A percentile compares a stretch with the other conserved stretches of the same genome.
Conservation (phyloP, 2,797 vertebrate genomes). For the Rousettus madagascariensis region DNA sequence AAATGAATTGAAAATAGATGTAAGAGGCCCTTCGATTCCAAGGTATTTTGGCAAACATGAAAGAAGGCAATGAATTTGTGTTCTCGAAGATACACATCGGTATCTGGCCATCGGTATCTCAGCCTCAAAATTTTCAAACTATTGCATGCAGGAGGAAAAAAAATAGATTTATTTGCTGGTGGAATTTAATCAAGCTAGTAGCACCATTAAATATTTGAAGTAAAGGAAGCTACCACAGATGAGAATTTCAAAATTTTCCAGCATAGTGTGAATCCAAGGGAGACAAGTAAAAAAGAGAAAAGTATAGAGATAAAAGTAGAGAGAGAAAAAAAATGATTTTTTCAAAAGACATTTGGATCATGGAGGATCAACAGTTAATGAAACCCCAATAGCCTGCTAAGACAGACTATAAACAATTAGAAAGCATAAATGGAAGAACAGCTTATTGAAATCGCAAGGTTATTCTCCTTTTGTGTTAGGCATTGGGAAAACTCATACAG, state of each 20-base stretch:
- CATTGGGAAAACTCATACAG: neutral
- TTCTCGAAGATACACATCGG: neutral
- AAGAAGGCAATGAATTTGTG: neutral
- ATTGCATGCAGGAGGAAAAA: neutral
- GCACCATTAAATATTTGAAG: neutral
- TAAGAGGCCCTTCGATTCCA: neutral
- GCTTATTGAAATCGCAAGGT: neutral
- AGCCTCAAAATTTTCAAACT: neutral
- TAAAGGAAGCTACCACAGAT: neutral
- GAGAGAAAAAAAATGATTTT: conserved; percentile 18
- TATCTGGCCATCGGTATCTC: neutral
- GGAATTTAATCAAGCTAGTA: neutral
- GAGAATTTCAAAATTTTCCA: conserved; percentile 3
- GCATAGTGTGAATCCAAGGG: neutral
- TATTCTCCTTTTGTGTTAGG: neutral
- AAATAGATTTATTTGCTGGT: neutral
- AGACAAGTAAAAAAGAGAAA: neutral
- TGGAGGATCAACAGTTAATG: neutral
- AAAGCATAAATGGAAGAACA: neutral
- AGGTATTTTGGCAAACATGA: neutral
- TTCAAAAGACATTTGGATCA: neutral
- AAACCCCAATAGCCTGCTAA: neutral
- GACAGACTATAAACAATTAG: neutral
- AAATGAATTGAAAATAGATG: neutral
- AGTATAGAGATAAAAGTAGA: neutral